Conservation (phyloP, 2,888 invertebrate genomes). For the Drosophila nr. perissopoda region DNA sequence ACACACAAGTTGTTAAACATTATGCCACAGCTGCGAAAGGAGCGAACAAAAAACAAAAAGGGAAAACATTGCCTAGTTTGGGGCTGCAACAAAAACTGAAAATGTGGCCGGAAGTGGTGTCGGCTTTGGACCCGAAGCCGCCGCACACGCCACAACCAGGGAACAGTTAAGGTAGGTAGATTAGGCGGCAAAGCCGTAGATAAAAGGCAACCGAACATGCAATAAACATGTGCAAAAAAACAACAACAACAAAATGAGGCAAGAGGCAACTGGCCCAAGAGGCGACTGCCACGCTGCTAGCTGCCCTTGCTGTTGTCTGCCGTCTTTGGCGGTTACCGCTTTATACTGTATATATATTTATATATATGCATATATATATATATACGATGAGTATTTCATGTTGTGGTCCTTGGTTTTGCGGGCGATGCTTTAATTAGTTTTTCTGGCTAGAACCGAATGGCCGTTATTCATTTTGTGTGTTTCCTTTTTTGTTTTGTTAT, state of each 20-base stretch:
- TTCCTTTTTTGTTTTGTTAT: not conserved
- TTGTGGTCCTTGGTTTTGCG: slow-evolving; percentile 28
- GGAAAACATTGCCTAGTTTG: slow-evolving; percentile 66
- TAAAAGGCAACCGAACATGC: slow-evolving; percentile 62
- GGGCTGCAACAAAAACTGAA: slow-evolving; percentile 56
- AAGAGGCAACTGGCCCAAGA: slow-evolving; percentile 32
- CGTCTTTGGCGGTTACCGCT: slow-evolving; percentile 29
- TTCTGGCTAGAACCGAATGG: slow-evolving; percentile 28
- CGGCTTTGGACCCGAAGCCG: slow-evolving; percentile 35
- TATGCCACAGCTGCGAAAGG: slow-evolving; percentile 33
- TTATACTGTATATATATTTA: slow-evolving; percentile 1
- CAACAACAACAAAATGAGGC: slow-evolving; percentile 3
- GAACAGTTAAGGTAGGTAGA: slow-evolving; percentile 51
- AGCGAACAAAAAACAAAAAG: slow-evolving; percentile 14
- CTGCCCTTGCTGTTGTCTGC: slow-evolving; percentile 24
- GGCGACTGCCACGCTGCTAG: not conserved
- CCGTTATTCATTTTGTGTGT: slow-evolving; percentile 1
- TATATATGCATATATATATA: not conserved
- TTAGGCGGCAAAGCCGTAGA: slow-evolving; percentile 58
- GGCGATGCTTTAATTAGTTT: slow-evolving; percentile 70
- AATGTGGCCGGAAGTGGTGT: slow-evolving; percentile 68
- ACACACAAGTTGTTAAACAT: slow-evolving; percentile 48
- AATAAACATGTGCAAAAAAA: slow-evolving; percentile 65
- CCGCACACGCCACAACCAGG: slow-evolving; percentile 32
- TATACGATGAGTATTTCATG: slow-evolving; percentile 17